Evolutionary conservation across 2,113 vertebrate genomes (phyloP).

Genomic region (Atrichornis clamosus): DNA sequence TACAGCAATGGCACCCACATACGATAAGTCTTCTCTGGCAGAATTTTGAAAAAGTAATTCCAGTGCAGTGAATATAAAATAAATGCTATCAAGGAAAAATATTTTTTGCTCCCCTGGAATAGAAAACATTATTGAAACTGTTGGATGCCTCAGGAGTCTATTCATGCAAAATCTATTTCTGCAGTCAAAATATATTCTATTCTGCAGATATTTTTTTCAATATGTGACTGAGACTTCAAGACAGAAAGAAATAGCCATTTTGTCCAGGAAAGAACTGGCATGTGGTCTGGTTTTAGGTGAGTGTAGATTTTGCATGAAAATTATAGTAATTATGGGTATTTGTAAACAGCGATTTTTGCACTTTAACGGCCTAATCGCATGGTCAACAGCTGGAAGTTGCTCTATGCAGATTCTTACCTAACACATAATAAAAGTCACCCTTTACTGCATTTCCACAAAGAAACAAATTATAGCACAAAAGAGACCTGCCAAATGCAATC

Average conservation of each 20-base stretch:
- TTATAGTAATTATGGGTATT: constrained; percentile 66
- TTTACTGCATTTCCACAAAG: constrained; percentile 60
- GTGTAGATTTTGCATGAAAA: constrained; percentile 59
- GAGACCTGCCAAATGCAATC: constrained; percentile 25
- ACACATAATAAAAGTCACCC: constrained; percentile 64
- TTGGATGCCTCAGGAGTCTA: constrained; percentile 75
- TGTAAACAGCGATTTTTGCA: constrained; percentile 61
- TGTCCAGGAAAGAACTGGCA: constrained; percentile 50
- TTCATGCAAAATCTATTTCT: constrained; percentile 76
- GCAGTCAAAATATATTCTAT: constrained; percentile 75
- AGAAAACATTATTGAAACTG: constrained; percentile 80
- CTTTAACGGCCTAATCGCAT: constrained; percentile 52
- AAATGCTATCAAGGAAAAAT: constrained; percentile 79
- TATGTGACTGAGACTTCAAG: constrained; percentile 60
- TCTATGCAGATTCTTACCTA: constrained; percentile 59
- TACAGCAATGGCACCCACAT: constrained; percentile 76
- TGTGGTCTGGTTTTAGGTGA: constrained; percentile 50
- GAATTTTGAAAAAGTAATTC: constrained; percentile 80
- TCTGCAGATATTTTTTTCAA: constrained; percentile 66
- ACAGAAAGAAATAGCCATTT: constrained; percentile 66
- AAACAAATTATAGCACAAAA: constrained; percentile 45
- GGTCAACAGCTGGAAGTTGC: constrained; percentile 61
- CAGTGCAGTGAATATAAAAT: constrained; percentile 77
- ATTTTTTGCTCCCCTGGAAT: constrained; percentile 75
- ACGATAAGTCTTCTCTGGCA: constrained; percentile 78